phyloP scores from a whole-genome alignment of 2,113 vertebrate species.

The Nerophis ophidion region DNA sequence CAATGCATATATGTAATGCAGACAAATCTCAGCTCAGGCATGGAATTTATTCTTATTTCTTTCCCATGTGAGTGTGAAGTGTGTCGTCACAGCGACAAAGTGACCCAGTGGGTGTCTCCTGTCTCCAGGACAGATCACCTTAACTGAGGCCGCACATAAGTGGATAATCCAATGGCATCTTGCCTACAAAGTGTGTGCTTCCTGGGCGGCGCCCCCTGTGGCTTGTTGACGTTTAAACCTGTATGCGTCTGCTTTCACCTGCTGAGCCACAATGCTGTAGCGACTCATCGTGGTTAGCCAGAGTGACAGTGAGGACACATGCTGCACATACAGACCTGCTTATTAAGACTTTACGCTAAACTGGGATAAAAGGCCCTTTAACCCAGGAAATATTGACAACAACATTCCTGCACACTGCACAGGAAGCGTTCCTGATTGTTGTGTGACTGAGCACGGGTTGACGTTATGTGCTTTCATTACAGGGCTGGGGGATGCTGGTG shows the following conservation, averaged over 20 bases:
- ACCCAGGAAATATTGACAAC: constrained; percentile 15
- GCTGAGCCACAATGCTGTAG: constrained; percentile 12
- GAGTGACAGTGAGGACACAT: constrained; percentile 36
- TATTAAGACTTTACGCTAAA: constrained; percentile 45
- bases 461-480: constrained; percentile 13
- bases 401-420: constrained; percentile 6
- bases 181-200: constrained; percentile 21
- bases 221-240: constrained; percentile 38
- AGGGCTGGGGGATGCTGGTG: constrained; percentile 88
- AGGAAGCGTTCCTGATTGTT: background rate
- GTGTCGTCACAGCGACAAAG: constrained; percentile 15
- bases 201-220: constrained; percentile 21
- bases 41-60: background rate
- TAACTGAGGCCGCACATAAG: constrained; percentile 42
- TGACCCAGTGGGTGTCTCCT: constrained; percentile 31
- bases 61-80: background rate
- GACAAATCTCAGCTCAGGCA: background rate
- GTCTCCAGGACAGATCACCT: constrained; percentile 43
- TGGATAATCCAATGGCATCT: constrained; percentile 51
- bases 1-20: constrained; percentile 7
- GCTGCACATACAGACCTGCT: constrained; percentile 40
- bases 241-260: background rate
- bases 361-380: constrained; percentile 31
- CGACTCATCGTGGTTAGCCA: constrained; percentile 32
- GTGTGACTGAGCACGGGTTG: too few species aligned